These are phyloP conservation scores for Temnothorax ravouxi DNA, from an alignment of 2,888 invertebrate genomes.

Conservation along the genomic window DNA sequence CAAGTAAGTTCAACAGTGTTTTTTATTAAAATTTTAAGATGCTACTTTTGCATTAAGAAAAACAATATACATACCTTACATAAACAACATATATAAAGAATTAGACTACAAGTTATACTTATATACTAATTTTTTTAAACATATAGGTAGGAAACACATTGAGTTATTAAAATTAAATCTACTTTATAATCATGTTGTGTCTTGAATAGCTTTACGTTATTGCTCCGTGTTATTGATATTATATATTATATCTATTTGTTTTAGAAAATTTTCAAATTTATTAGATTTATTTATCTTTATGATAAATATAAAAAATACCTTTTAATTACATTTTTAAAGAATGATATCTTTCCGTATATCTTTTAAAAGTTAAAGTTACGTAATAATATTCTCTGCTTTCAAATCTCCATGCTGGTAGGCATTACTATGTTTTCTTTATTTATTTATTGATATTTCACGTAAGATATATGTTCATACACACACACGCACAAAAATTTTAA, in stretches of 20 bases:
- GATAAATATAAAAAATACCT: constrained; percentile 14
- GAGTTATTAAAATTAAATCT: neutral
- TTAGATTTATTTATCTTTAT: constrained; percentile 7
- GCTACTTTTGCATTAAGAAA: neutral
- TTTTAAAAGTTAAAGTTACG: neutral
- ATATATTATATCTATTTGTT: constrained; percentile 10
- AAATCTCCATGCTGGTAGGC: constrained; percentile 66
- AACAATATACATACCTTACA: constrained; percentile 9
- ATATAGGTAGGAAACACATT: neutral
- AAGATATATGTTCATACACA: constrained; percentile 59
- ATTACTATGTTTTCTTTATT: constrained; percentile 30
- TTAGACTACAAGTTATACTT: neutral
- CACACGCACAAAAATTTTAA: constrained; percentile 65
- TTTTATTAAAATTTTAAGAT: constrained; percentile 21
- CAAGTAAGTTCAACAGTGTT: constrained; percentile 84
- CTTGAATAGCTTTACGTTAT: neutral
- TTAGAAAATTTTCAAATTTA: constrained; percentile 20
- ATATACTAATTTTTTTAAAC: constrained; percentile 8
- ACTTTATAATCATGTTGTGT: neutral
- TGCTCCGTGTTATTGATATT: constrained; percentile 7
- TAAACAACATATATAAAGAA: neutral
- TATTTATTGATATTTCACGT: constrained; percentile 41
- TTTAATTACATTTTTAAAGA: constrained; percentile 14
- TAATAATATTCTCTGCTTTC: constrained; percentile 65
- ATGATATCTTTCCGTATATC: neutral